Conservation (phyloP, 2,888 invertebrate genomes). For the Nomada fabriciana region DNA sequence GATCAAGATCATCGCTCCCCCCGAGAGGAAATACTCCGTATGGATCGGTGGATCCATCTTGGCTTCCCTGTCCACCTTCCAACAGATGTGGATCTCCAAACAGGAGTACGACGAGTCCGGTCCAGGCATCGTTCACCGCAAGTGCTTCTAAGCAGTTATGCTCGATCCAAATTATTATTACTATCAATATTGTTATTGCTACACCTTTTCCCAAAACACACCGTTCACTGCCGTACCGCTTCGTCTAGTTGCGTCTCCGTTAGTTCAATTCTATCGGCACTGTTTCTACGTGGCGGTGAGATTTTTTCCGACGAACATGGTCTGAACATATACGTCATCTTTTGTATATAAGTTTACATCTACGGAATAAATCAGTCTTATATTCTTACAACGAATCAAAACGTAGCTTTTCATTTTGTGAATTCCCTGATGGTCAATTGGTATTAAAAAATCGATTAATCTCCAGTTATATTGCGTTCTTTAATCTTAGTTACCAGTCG, state of each 20-base stretch:
- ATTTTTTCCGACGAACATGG: constrained; percentile 74
- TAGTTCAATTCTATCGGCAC: constrained; percentile 65
- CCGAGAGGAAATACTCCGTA: constrained; percentile 98
- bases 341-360: constrained; percentile 83
- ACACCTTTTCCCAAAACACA: constrained; percentile 71
- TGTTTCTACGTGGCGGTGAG: constrained; percentile 73
- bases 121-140: constrained; percentile 97
- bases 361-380: constrained; percentile 83
- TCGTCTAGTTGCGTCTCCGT: constrained; percentile 73
- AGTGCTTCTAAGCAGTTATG: constrained; percentile 92
- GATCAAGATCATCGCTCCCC: constrained; percentile 98
- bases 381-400: constrained; percentile 81
- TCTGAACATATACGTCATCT: constrained; percentile 80
- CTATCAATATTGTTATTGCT: constrained; percentile 67
- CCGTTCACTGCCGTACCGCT: constrained; percentile 77
- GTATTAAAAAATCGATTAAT: neutral
- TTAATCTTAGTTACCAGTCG: neutral
- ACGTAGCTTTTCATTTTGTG: constrained; percentile 75
- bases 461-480: neutral
- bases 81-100: constrained; percentile 98
- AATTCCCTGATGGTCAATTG: constrained; percentile 34
- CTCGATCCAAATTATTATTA: constrained; percentile 69
- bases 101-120: constrained; percentile 99
- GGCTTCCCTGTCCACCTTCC: constrained; percentile 95
- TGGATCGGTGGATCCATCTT: constrained; percentile 99